Percentiles rank a stretch among this genome's conserved stretches.
Conservation (phyloP, 2,113 vertebrate genomes). For the Panthera uncia region DNA sequence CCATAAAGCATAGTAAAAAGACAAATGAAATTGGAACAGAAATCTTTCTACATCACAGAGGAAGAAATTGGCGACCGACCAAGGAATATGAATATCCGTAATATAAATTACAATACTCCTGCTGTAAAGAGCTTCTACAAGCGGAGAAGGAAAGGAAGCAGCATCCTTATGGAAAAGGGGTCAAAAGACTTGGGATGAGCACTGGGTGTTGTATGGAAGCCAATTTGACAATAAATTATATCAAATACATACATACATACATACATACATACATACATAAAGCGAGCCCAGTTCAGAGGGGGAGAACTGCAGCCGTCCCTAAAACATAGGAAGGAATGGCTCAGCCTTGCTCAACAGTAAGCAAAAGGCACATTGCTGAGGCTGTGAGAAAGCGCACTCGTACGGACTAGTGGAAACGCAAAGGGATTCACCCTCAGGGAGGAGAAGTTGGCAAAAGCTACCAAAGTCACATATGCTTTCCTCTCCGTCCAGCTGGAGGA, state of each 20-base stretch:
- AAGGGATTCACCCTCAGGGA: not conserved
- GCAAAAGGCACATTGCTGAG: not conserved
- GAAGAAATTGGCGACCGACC: not conserved
- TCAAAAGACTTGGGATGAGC: not conserved
- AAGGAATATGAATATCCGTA: not conserved
- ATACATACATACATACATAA: no score
- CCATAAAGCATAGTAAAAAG: not conserved
- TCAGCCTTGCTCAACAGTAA: not conserved
- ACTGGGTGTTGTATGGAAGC: no score
- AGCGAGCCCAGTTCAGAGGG: not conserved
- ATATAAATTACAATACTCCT: not conserved
- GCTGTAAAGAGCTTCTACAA: not conserved
- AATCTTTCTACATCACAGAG: not conserved
- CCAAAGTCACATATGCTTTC: not conserved
- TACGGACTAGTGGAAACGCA: rapidly evolving
- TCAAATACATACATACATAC: no score
- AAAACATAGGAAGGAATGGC: not conserved
- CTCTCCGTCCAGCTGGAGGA: not conserved
- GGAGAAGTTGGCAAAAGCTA: not conserved
- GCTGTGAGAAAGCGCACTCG: not conserved
- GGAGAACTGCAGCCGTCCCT: not conserved
- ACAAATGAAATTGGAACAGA: not conserved
- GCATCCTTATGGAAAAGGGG: not conserved
- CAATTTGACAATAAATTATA: no score
- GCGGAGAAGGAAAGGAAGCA: not conserved